Percentiles rank a stretch among this genome's conserved stretches.
These are phyloP conservation scores for Microtus richardsoni DNA, from an alignment of 2,113 vertebrate genomes.

Conservation along the genomic window DNA sequence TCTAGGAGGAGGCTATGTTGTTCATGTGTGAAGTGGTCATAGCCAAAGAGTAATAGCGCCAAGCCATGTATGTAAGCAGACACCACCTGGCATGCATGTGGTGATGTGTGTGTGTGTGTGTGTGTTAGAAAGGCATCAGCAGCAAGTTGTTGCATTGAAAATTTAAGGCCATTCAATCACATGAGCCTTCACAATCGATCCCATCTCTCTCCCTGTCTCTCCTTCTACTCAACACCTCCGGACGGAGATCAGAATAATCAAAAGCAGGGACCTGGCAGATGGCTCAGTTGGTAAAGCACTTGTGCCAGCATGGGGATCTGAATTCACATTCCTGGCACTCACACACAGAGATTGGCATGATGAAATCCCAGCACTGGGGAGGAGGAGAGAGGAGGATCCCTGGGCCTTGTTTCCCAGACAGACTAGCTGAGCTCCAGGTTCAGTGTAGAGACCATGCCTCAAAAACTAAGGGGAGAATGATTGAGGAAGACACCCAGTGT, in stretches of 20 bases:
- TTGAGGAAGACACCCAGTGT: neutral
- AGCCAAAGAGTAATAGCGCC: slow-evolving; percentile 64
- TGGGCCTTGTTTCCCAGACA: neutral
- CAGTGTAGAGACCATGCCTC: neutral
- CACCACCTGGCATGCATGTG: slow-evolving; percentile 68
- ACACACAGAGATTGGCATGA: too few species aligned
- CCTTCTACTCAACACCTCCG: neutral
- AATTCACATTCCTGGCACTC: neutral
- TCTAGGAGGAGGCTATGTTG: slow-evolving; percentile 66
- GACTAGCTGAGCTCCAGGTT: neutral
- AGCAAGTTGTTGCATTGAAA: slow-evolving; percentile 11
- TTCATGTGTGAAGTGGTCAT: slow-evolving; percentile 77
- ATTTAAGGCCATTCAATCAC: neutral
- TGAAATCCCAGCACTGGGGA: neutral
- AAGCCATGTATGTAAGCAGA: slow-evolving; percentile 81
- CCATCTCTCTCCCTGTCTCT: neutral
- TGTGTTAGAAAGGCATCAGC: neutral
- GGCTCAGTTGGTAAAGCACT: neutral
- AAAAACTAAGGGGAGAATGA: neutral
- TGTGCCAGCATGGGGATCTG: neutral
- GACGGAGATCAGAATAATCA: neutral
- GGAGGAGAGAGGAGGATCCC: too few species aligned
- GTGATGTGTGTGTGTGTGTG: neutral
- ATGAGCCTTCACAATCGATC: neutral
- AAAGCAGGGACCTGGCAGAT: neutral